Evolutionary conservation across 2,888 invertebrate genomes (phyloP).

Genomic region (Achlya flavicornis): DNA sequence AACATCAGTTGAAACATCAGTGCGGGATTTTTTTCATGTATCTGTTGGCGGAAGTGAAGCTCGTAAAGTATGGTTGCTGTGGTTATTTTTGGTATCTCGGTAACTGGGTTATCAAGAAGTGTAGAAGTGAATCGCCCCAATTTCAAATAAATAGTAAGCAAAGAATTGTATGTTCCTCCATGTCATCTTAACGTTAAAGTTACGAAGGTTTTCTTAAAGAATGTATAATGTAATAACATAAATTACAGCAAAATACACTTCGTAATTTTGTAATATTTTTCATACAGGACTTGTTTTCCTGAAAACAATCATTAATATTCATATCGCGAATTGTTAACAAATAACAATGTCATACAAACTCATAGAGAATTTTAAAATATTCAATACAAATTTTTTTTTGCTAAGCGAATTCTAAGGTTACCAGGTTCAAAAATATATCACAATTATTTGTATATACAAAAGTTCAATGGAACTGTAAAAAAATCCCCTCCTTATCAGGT

Average conservation of each 20-base stretch:
- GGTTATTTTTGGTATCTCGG: constrained; percentile 6
- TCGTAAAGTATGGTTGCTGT: constrained; percentile 1
- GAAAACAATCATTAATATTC: constrained; percentile 12
- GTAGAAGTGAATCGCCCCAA: background rate
- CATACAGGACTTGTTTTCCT: background rate
- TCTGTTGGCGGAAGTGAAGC: constrained; percentile 27
- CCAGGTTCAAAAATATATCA: background rate
- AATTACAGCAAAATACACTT: background rate
- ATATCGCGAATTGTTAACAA: constrained; percentile 11
- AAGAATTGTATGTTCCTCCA: background rate
- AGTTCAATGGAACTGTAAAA: constrained; percentile 8
- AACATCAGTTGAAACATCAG: background rate
- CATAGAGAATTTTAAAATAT: background rate
- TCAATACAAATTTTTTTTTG: background rate
- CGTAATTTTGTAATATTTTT: background rate
- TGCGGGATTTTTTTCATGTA: constrained; percentile 21
- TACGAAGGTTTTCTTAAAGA: too few relatives aligned
- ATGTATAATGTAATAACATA: too few relatives aligned
- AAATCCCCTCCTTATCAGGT: constrained; percentile 12
- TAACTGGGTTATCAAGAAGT: constrained; percentile 2
- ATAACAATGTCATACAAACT: constrained; percentile 10
- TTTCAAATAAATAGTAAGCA: background rate
- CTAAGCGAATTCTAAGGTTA: background rate
- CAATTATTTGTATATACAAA: background rate
- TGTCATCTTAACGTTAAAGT: too few relatives aligned